Evolutionary conservation across 2,113 vertebrate species (phyloP), one percentile per base, ranked within the genome.

Genomic region (Apodemus sylvaticus): DNA sequence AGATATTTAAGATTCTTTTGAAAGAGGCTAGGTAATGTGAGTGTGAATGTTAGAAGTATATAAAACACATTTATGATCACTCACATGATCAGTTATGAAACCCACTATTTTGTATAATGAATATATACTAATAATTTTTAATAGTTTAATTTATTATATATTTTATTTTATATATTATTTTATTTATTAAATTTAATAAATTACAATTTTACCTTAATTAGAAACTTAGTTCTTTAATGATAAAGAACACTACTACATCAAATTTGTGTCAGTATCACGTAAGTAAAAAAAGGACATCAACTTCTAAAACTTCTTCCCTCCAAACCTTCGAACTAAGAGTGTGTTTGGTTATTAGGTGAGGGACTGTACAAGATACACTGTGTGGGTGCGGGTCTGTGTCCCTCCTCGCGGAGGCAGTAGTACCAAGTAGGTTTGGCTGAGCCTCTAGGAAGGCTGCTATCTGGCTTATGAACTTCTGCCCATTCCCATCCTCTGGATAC

Each of bases 261-360:
- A 92, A 95, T 76, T 86, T 86, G 8, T 86, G 19, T 62, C 60
- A 76, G 53, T 55, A 34, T 62, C 24, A 11, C 42, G 79, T 81
- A 91, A 94, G 68, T 88, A 70, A 64, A 92, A n/a, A n/a, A 89
- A 94, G 86, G 60, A 78, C n/a, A 51, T 89, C 26, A 60, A 60
- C 16, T 83, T 94, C 73, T 73, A 66, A 74, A 12, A 83, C 10
- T 24, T 39, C 45, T 78, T 48, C 34, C 45, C 31, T 86, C 9
- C 36, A 70, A 88, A 88, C 94, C n/a, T 53, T 34, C 39, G 83
- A 86, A 91, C 60, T 60, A 42, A 39, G 48, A 42, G 36, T 91
- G 8, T 74, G 14, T 77, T 51, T 64, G 77, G 55, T 83, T 39
- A 34, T 55, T 39, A 74, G 78, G 9, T 29, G 60, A 51, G 68